A percentile compares a stretch with the other conserved stretches of the same genome.
phyloP scores from a whole-genome alignment of 2,113 vertebrate species.

The Vulpes vulpes region DNA sequence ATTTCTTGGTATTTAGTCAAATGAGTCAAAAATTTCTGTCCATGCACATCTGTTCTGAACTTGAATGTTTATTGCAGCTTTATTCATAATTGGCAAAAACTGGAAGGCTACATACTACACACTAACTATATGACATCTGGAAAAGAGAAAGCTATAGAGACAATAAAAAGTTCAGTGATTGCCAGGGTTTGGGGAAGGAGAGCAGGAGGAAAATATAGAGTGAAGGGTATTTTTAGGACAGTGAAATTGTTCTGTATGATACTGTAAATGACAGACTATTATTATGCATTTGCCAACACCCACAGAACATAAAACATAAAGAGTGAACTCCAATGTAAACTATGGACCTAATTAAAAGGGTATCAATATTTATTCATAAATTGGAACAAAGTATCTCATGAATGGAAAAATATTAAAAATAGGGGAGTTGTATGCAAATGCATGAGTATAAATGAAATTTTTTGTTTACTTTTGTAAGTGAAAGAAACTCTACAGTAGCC shows the following conservation, averaged over 20 bases:
- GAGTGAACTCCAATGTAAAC: background rate
- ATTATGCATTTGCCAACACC: background rate
- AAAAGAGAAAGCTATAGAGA: background rate
- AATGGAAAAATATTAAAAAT: background rate
- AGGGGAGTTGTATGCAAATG: background rate
- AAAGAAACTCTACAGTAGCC: background rate
- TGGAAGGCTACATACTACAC: background rate
- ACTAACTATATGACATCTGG: background rate
- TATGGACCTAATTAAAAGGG: background rate
- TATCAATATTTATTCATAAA: background rate
- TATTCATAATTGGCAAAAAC: background rate
- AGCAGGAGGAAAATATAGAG: background rate
- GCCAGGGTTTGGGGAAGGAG: too few relatives aligned
- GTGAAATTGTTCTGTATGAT: background rate
- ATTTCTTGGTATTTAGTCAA: background rate
- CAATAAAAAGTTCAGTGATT: background rate
- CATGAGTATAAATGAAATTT: too few relatives aligned
- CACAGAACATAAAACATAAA: background rate
- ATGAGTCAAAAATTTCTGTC: background rate
- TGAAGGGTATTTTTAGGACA: background rate
- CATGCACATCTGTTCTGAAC: background rate
- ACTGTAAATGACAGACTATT: background rate
- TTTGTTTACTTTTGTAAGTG: background rate
- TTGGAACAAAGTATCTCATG: background rate
- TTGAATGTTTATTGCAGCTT: background rate